Percentiles rank a stretch among this genome's conserved stretches.
Conservation (phyloP, 1,140 invertebrate genomes). For the Oppia nitens region DNA sequence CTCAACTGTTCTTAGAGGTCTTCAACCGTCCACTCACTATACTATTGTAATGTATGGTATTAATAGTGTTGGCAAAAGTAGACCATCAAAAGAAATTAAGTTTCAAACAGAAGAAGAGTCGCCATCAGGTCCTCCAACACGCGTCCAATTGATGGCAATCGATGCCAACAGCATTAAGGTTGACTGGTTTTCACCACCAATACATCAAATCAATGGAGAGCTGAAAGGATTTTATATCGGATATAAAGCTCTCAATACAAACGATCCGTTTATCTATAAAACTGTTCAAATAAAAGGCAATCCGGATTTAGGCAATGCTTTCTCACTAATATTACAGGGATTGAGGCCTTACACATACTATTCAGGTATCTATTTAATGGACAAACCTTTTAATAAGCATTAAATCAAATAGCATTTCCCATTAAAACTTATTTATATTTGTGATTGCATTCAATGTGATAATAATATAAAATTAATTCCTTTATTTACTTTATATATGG, state of each 20-base stretch:
- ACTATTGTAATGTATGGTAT: constrained; percentile 88
- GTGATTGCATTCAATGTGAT: too few species aligned
- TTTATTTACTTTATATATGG: too few species aligned
- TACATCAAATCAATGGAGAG: constrained; percentile 60
- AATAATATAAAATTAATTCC: too few species aligned
- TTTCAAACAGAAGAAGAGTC: constrained; percentile 87
- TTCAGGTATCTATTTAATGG: not conserved
- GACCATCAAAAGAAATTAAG: constrained; percentile 60
- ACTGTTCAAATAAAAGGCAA: constrained; percentile 63
- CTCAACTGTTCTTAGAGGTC: constrained; percentile 50
- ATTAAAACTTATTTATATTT: too few species aligned
- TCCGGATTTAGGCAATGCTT: constrained; percentile 29
- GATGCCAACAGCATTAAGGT: constrained; percentile 5
- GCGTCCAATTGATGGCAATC: not conserved
- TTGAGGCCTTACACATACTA: constrained; percentile 29
- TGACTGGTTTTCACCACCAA: constrained; percentile 43
- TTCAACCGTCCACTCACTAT: constrained; percentile 85
- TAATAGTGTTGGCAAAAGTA: constrained; percentile 81
- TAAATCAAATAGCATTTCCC: too few species aligned
- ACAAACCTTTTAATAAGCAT: not conserved
- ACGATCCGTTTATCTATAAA: constrained; percentile 58
- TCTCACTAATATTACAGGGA: not conserved
- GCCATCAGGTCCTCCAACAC: constrained; percentile 63
- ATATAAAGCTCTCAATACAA: constrained; percentile 29
- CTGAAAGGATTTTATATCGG: constrained; percentile 50